Percentiles rank a stretch among this genome's conserved stretches.
Conservation (phyloP, 2,888 invertebrate genomes). For the Drosophila pseudotakahashii region DNA sequence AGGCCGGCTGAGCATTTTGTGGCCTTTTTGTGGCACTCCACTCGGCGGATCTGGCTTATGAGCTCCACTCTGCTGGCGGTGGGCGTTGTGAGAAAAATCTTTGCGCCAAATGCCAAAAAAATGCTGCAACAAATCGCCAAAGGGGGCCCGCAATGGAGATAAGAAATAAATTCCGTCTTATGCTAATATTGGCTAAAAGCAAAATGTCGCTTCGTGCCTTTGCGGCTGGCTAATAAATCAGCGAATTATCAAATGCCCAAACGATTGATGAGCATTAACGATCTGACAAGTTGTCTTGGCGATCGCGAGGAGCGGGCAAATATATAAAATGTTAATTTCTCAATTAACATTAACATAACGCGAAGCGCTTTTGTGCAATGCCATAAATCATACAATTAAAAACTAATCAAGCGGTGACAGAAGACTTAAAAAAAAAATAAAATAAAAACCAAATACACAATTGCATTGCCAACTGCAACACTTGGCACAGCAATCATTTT, state of each 20-base stretch:
- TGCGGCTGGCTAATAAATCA: slow-evolving; percentile 70
- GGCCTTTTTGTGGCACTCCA: slow-evolving; percentile 76
- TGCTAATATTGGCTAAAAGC: slow-evolving; percentile 75
- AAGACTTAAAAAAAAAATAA: slow-evolving; percentile 52
- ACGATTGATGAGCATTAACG: slow-evolving; percentile 70
- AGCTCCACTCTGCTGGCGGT: slow-evolving; percentile 38
- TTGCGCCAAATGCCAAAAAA: slow-evolving; percentile 63
- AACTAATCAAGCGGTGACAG: slow-evolving; percentile 79
- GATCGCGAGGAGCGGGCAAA: slow-evolving; percentile 25
- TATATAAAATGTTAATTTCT: slow-evolving; percentile 67
- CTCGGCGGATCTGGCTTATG: slow-evolving; percentile 54
- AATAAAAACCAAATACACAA: slow-evolving; percentile 10
- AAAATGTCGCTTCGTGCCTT: slow-evolving; percentile 72
- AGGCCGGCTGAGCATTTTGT: slow-evolving; percentile 77
- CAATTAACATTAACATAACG: slow-evolving; percentile 74
- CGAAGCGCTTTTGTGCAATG: slow-evolving; percentile 67
- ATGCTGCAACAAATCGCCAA: slow-evolving; percentile 59
- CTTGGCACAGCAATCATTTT: slow-evolving; percentile 52
- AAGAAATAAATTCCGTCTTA: slow-evolving; percentile 61
- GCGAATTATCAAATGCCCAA: slow-evolving; percentile 66
- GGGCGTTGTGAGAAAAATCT: slow-evolving; percentile 78
- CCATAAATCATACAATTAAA: slow-evolving; percentile 79
- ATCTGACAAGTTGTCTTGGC: slow-evolving; percentile 40
- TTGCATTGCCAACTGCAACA: slow-evolving; percentile 46
- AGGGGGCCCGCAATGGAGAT: slow-evolving; percentile 43